phyloP scores from a whole-genome alignment of 2,888 invertebrate genomes.

The Platycheirus albimanus region DNA sequence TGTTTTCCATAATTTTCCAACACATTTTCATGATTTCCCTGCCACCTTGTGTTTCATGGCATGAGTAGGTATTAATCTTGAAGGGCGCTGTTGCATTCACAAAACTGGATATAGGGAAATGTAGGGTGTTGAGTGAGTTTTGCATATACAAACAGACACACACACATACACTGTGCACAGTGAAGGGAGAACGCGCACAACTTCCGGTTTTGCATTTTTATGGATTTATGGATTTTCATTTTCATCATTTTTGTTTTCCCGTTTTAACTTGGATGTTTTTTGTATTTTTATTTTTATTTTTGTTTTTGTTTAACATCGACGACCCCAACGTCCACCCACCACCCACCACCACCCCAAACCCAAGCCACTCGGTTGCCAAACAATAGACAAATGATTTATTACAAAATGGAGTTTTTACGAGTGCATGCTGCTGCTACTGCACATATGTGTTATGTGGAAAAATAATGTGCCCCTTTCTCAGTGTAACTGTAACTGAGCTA shows the following conservation, averaged over 20 bases:
- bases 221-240: conserved; percentile 72
- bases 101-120: conserved; percentile 21
- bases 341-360: too few species aligned
- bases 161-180: too few species aligned
- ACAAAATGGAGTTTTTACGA: conserved; percentile 74
- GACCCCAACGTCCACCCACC: not conserved
- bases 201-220: conserved; percentile 70
- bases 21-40: conserved; percentile 42
- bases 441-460: conserved; percentile 52
- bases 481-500: conserved; percentile 46
- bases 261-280: too few species aligned
- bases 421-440: conserved; percentile 36
- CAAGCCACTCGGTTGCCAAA: conserved; percentile 48
- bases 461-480: conserved; percentile 34
- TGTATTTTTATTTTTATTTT: too few species aligned
- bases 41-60: conserved; percentile 25
- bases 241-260: conserved; percentile 62
- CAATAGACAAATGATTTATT: conserved; percentile 74
- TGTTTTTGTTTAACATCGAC: conserved; percentile 22
- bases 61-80: conserved; percentile 35
- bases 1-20: conserved; percentile 37
- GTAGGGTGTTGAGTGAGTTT: conserved; percentile 34
- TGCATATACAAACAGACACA: not conserved
- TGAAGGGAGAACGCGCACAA: conserved; percentile 33
- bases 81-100: conserved; percentile 64